Percentiles rank a stretch among this genome's conserved stretches.
These are phyloP conservation scores for Drosophila nigromelanica DNA, from an alignment of 1,140 invertebrate genomes.

Conservation along the genomic window DNA sequence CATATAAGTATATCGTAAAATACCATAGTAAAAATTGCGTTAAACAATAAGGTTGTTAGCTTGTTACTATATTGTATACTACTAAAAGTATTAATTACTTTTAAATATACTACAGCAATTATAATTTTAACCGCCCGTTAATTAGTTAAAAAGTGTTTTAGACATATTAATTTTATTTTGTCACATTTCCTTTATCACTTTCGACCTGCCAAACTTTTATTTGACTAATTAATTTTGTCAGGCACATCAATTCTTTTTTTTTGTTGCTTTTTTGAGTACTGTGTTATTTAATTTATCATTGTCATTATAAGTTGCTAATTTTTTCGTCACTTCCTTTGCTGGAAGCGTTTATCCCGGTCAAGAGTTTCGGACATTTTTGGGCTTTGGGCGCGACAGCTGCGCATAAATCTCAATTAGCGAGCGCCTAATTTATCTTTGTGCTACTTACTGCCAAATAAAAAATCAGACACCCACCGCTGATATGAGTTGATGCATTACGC, in stretches of 20 bases:
- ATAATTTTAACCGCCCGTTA: too few species aligned
- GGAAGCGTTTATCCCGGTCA: conserved; percentile 1
- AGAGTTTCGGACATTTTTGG: conserved; percentile 5
- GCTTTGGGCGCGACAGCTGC: conserved; percentile 3
- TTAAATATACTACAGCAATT: too few species aligned
- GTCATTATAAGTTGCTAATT: conserved; percentile 59
- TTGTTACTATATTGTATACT: too few species aligned
- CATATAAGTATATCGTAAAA: too few species aligned
- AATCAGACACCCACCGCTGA: conserved; percentile 8
- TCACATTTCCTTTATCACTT: neutral
- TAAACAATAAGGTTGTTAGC: too few species aligned
- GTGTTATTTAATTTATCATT: conserved; percentile 60
- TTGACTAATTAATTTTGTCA: conserved; percentile 25
- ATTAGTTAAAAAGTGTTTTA: too few species aligned
- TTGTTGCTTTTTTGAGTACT: conserved; percentile 11
- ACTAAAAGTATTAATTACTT: too few species aligned
- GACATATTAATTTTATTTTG: neutral
- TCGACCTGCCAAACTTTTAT: conserved; percentile 4
- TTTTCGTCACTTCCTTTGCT: conserved; percentile 35
- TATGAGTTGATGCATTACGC: conserved; percentile 13
- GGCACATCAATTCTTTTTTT: conserved; percentile 16
- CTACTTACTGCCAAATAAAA: conserved; percentile 16
- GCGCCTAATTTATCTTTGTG: conserved; percentile 42
- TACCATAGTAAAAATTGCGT: too few species aligned
- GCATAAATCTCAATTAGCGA: conserved; percentile 52